A percentile compares a stretch with the other conserved stretches of the same genome.
These are phyloP conservation scores for Rachycentron canadum DNA, from an alignment of 2,797 vertebrate species.

Conservation along the genomic window DNA sequence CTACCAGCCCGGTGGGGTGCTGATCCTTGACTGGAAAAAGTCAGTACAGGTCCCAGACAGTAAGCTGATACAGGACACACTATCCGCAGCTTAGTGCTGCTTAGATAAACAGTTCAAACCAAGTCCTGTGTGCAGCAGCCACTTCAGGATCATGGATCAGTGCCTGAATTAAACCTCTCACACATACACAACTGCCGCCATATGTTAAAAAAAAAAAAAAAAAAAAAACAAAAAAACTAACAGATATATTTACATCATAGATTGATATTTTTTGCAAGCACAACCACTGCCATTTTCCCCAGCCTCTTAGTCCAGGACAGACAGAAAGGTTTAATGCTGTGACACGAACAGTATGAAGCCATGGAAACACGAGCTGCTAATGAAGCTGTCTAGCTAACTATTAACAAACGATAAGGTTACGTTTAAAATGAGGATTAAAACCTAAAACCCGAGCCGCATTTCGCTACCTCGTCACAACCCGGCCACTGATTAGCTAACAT, in stretches of 20 bases:
- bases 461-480: slow-evolving; percentile 21
- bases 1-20: neutral
- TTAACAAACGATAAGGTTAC: neutral
- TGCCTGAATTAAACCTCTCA: slow-evolving; percentile 7
- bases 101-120: slow-evolving; percentile 23
- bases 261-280: too few relatives aligned
- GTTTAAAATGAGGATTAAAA: neutral
- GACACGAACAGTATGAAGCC: neutral
- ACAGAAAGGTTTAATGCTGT: slow-evolving; percentile 44
- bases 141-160: slow-evolving; percentile 23
- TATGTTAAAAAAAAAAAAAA: too few relatives aligned
- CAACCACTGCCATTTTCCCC: slow-evolving; percentile 41
- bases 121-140: slow-evolving; percentile 5
- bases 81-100: slow-evolving; percentile 56
- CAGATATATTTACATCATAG: neutral
- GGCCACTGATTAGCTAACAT: slow-evolving; percentile 46
- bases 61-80: slow-evolving; percentile 67
- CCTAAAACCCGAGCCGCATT: neutral
- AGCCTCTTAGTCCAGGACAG: slow-evolving; percentile 17
- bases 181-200: neutral
- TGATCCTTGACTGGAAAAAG: slow-evolving; percentile 44
- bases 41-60: slow-evolving; percentile 6
- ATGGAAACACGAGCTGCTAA: neutral
- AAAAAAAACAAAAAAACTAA: too few relatives aligned
- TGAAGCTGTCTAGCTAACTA: neutral